Percentiles rank a stretch among this genome's conserved stretches.
phyloP scores from a whole-genome alignment of 2,113 vertebrate genomes.

The Dicaeum eximium region DNA sequence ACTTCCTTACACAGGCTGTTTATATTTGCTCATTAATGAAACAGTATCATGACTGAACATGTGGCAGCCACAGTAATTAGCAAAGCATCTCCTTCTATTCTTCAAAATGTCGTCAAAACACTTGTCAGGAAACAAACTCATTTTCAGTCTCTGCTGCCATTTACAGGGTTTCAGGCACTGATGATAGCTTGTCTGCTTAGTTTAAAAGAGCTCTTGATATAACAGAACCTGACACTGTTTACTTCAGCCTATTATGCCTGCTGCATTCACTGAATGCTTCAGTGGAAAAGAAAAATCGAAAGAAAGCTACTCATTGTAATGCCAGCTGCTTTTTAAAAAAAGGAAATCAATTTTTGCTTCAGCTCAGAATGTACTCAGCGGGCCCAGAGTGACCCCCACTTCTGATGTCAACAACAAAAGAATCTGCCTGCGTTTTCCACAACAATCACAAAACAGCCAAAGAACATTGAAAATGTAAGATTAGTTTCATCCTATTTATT shows the following conservation, averaged over 20 bases:
- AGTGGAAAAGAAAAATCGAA: constrained; percentile 81
- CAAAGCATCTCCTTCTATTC: constrained; percentile 74
- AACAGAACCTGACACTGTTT: constrained; percentile 85
- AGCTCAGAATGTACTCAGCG: constrained; percentile 72
- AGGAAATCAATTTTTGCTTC: constrained; percentile 81
- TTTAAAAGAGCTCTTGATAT: constrained; percentile 81
- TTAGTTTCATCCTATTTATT: constrained; percentile 71
- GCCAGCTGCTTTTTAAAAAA: constrained; percentile 79
- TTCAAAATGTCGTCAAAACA: constrained; percentile 77
- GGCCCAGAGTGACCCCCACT: constrained; percentile 69
- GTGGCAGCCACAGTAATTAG: constrained; percentile 74
- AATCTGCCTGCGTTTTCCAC: constrained; percentile 64
- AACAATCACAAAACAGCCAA: constrained; percentile 64
- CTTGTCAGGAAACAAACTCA: constrained; percentile 80
- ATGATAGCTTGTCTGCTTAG: constrained; percentile 80
- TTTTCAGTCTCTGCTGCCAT: constrained; percentile 74
- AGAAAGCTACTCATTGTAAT: constrained; percentile 81
- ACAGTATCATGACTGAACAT: constrained; percentile 69
- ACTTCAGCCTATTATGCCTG: constrained; percentile 80
- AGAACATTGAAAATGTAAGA: constrained; percentile 64
- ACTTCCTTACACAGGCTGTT: constrained; percentile 56
- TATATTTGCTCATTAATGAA: constrained; percentile 77
- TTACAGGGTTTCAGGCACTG: constrained; percentile 75
- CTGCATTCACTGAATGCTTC: constrained; percentile 81
- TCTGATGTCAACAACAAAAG: constrained; percentile 78